Base-by-base conservation (phyloP, 2,888 invertebrate genomes). In the Harpalus rubripes region DNA sequence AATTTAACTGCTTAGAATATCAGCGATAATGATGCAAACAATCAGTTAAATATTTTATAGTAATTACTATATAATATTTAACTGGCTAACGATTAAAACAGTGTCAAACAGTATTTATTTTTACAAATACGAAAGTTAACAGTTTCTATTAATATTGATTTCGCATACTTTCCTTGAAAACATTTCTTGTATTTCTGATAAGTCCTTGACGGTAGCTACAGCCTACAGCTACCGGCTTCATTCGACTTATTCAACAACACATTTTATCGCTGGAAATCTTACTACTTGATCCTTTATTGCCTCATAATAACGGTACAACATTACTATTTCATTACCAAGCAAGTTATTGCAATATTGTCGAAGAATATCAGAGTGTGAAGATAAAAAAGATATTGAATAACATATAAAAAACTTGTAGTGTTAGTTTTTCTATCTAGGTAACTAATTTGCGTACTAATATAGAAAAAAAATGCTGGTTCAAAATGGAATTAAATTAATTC, bases 121-220 rank as follows among this genome's bases (percentile, higher is more conserved):
- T 74, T 74, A 44, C 72, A 74, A 74, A 74, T 74, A 74, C 72
- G 72, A 74, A 74, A 74, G 72, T 74, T 74, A 74, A 68, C 68
- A 74, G 72, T 74, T 74, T 74, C 72, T 81, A 65, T 81, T 81
- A 81, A 81, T 81, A 81, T 81, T 81, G 63, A 81, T 81, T 81
- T 81, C 81, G 65, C 81, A 65, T 81, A 81, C 65, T 81, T 81
- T 65, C 81, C 81, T 81, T 81, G 81, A 81, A 81, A 65, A 63
- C 65, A 65, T 52, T 15, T 63, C 61, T 52, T 81, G 44, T 65
- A 81, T 81, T 80, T 81, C 81, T 81, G 81, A 81, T 81, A 80
- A 80, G 81, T 81, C 81, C 81, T 81, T 81, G 81, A 63, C 63
- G 26, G 18, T 41, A 22, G 22, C 22, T 22, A 39, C 6, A 32